Evolutionary conservation across 1,140 invertebrate species (phyloP).

Genomic region (Mizuhopecten yessoensis): DNA sequence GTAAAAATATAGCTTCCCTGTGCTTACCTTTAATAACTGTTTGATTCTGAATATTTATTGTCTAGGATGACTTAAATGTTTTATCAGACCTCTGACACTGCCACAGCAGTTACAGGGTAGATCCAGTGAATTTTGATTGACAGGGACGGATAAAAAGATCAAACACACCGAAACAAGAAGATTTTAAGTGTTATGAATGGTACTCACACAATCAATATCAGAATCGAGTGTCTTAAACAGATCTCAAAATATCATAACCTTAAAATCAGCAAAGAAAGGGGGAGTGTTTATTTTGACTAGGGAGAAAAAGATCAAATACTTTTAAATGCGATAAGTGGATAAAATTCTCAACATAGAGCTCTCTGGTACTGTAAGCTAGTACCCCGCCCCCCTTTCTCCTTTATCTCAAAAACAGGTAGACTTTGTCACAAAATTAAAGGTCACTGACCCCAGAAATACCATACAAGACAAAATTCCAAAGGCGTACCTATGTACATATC

Average conservation of each 20-base stretch:
- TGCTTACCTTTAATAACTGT: too few relatives aligned
- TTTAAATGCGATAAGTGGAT: constrained; percentile 24
- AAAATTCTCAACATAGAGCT: neutral
- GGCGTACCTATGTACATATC: constrained; percentile 22
- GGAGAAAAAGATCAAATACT: neutral
- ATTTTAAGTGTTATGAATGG: neutral
- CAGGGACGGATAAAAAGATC: neutral
- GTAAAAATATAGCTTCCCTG: too few relatives aligned
- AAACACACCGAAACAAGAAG: neutral
- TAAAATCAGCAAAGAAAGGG: neutral
- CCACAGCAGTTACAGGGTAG: neutral
- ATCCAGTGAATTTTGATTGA: neutral
- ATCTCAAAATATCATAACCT: neutral
- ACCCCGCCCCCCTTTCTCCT: neutral
- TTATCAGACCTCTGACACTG: neutral
- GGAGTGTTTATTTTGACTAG: neutral
- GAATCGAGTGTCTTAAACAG: neutral
- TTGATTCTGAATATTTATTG: neutral
- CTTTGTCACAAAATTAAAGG: constrained; percentile 28
- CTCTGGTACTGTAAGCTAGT: neutral
- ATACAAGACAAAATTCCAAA: constrained; percentile 23
- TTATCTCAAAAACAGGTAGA: constrained; percentile 18
- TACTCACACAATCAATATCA: constrained; percentile 5
- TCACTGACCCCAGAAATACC: constrained; percentile 12
- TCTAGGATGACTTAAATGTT: neutral